Evolutionary conservation across 2,113 vertebrate species (phyloP), one percentile per base, ranked within the genome.

Genomic region (Cercocebus atys): DNA sequence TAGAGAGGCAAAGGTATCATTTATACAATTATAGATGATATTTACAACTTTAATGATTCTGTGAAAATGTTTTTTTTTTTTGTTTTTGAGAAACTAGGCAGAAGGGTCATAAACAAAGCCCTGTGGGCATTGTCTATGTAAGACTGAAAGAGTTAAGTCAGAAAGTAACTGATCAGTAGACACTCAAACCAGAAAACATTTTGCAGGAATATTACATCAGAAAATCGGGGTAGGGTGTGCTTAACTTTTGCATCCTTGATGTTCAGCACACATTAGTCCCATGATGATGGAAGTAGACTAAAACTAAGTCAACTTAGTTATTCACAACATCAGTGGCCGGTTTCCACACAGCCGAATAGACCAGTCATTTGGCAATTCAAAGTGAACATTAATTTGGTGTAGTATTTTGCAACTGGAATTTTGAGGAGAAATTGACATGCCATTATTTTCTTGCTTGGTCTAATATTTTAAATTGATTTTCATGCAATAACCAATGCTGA

Each of bases 1-100:
- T 83, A 66, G 35, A 64, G 66, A 96, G 59, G 17, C 61, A 75
- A 81, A 45, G 70, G 1, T 57, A 78, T 25, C 68, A 83, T 90
- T 85, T 82, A 75, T 64, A 55, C 1, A 87, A 80, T 61, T 55
- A 68, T 11, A 73, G 47, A 25, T 73, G 79, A 70, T 92, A 25
- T 84, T 92, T 87, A 92, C 88, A 55, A 82, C 25, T 43, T 88
- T 88, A 93, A 88, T 43, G 78, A 45, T 52, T 94, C 35, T 68
- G 14, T 87, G 50, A 93, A 73, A 81, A 82, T 73, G 22, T 22
- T 83, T 12, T 73, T 43, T 12, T 68, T 85, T 30, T 73, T n/a
- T n/a, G n/a, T n/a, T 43, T 70, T 91, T 50, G 27, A 91, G 88
- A 82, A 88, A 91, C 4, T 75, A 86, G 61, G 32, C 55, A 93